A percentile compares a stretch with the other conserved stretches of the same genome.
phyloP scores from a whole-genome alignment of 2,113 vertebrate genomes.

The Thunnus thynnus region DNA sequence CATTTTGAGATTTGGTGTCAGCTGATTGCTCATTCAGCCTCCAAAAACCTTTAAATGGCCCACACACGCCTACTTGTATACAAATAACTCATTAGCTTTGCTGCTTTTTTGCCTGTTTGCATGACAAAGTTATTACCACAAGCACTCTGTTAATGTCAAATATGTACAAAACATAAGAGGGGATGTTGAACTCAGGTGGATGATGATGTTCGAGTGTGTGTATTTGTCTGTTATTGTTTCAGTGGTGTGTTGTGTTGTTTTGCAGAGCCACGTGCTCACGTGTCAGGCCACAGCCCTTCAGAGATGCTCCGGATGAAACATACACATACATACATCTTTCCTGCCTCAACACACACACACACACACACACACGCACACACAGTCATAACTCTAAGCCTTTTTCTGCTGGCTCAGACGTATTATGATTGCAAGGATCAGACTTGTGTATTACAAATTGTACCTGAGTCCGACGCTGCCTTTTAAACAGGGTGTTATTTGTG shows the following conservation, averaged over 20 bases:
- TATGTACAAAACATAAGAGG: neutral
- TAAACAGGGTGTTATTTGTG: conserved; percentile 18
- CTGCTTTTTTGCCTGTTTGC: conserved; percentile 38
- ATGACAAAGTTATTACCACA: conserved; percentile 12
- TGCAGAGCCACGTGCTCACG: conserved; percentile 64
- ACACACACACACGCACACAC: conserved; percentile 18
- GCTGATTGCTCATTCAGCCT: neutral
- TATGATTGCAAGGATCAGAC: conserved; percentile 51
- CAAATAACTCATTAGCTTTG: conserved; percentile 32
- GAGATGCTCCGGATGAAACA: conserved; percentile 39
- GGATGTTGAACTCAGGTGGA: neutral
- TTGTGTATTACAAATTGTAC: conserved; percentile 22
- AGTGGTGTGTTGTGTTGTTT: conserved; percentile 58
- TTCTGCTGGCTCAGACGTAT: conserved; percentile 51
- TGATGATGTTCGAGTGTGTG: neutral
- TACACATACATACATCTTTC: conserved; percentile 58
- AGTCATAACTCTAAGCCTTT: conserved; percentile 53
- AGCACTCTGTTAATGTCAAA: neutral
- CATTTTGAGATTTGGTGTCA: too few species aligned
- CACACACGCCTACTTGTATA: conserved; percentile 22
- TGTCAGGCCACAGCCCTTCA: conserved; percentile 60
- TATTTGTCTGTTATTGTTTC: conserved; percentile 18
- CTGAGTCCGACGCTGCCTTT: conserved; percentile 22
- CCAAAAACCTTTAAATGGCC: conserved; percentile 40
- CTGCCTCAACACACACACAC: conserved; percentile 35